phyloP scores from a whole-genome alignment of 2,888 invertebrate genomes.

The Mantis religiosa region DNA sequence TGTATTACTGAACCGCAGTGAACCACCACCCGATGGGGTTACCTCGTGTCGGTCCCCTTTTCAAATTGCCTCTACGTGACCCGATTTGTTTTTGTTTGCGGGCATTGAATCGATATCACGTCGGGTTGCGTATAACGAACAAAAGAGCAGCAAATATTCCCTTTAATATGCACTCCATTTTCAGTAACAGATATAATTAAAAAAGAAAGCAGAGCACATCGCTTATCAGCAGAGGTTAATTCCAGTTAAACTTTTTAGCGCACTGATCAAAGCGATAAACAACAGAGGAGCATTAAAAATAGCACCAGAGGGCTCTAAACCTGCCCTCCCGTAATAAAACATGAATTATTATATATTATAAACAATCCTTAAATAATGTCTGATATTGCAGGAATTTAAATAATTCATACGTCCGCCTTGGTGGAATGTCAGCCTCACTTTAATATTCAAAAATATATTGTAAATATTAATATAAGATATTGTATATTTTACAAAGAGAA shows the following conservation, averaged over 20 bases:
- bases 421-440: too few relatives aligned
- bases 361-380: too few relatives aligned
- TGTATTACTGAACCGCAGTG: neutral
- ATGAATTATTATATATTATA: too few relatives aligned
- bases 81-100: neutral
- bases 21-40: neutral
- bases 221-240: neutral
- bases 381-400: too few relatives aligned
- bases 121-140: neutral
- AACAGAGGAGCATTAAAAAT: neutral
- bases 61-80: neutral
- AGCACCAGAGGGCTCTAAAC: neutral
- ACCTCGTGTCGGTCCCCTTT: neutral
- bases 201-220: neutral
- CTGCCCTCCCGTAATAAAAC: too few relatives aligned
- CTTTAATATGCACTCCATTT: neutral
- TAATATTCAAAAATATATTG: too few relatives aligned
- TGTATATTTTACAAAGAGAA: too few relatives aligned
- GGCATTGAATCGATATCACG: neutral
- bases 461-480: too few relatives aligned
- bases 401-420: too few relatives aligned
- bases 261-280: neutral
- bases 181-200: neutral
- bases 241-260: neutral
- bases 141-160: neutral